Evolutionary conservation across 64 coral and sea anemone genomes (phyloP).

Genomic region (Montipora cactus): DNA sequence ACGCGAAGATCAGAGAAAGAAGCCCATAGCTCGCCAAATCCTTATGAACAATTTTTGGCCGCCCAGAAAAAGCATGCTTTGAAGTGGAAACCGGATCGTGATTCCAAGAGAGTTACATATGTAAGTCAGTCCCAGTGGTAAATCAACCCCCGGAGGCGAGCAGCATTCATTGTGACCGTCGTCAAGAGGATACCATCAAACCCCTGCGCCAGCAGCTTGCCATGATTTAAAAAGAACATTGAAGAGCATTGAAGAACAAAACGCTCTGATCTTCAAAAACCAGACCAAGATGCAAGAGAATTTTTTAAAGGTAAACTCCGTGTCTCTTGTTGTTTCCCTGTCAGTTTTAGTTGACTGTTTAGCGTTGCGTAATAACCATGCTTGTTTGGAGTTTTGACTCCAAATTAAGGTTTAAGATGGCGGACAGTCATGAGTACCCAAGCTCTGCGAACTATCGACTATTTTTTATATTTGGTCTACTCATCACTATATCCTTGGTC

Average conservation of each 20-base stretch:
- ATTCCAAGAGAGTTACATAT: background rate
- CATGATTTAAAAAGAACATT: constrained; percentile 3
- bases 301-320: constrained; percentile 40
- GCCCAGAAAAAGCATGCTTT: constrained; percentile 36
- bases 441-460: too few relatives aligned
- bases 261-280: constrained; percentile 13
- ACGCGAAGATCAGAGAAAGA: too few relatives aligned
- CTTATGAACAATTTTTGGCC: constrained; percentile 44
- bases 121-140: constrained; percentile 3
- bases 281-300: constrained; percentile 65
- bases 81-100: constrained; percentile 17
- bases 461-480: too few relatives aligned
- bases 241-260: constrained; percentile 31
- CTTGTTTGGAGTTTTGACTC: too few relatives aligned
- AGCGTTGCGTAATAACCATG: too few relatives aligned
- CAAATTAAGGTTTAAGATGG: too few relatives aligned
- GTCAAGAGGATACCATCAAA: constrained; percentile 6
- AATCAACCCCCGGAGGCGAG: background rate
- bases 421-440: too few relatives aligned
- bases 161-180: background rate
- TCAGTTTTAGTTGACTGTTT: too few relatives aligned
- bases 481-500: too few relatives aligned
- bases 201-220: constrained; percentile 57
- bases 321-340: too few relatives aligned
- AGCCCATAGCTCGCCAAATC: background rate